Conservation (phyloP, 2,797 vertebrate genomes). For the Urosaurus nigricauda region DNA sequence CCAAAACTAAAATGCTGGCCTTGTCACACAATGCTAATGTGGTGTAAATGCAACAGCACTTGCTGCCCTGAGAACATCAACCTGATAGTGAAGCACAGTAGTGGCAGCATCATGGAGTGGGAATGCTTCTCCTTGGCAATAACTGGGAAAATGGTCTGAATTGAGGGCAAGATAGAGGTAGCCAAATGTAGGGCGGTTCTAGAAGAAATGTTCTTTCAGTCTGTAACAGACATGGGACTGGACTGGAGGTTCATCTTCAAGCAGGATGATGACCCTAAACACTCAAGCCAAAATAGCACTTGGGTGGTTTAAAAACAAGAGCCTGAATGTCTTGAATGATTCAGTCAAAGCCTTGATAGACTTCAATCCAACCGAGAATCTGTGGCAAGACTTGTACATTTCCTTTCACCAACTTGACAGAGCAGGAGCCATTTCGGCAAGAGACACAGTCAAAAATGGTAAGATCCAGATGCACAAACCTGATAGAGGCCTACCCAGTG, state of each 20-base stretch:
- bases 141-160: not conserved
- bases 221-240: not conserved
- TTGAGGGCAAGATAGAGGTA: not conserved
- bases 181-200: no score
- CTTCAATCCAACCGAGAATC: not conserved
- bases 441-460: not conserved
- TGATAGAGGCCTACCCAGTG: not conserved
- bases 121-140: not conserved
- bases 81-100: not conserved
- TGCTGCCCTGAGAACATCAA: not conserved
- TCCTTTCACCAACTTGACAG: not conserved
- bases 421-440: not conserved
- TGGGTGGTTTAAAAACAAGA: not conserved
- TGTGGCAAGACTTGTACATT: not conserved
- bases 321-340: not conserved
- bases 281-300: not conserved
- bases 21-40: not conserved
- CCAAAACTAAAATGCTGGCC: not conserved
- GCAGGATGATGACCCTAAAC: not conserved
- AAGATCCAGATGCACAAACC: not conserved
- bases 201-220: not conserved
- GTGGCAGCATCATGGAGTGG: not conserved
- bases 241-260: not conserved
- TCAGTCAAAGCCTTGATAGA: not conserved
- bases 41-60: not conserved